These are phyloP conservation scores for Nasonovia ribisnigri DNA, from an alignment of 2,888 invertebrate genomes.

Conservation along the genomic window DNA sequence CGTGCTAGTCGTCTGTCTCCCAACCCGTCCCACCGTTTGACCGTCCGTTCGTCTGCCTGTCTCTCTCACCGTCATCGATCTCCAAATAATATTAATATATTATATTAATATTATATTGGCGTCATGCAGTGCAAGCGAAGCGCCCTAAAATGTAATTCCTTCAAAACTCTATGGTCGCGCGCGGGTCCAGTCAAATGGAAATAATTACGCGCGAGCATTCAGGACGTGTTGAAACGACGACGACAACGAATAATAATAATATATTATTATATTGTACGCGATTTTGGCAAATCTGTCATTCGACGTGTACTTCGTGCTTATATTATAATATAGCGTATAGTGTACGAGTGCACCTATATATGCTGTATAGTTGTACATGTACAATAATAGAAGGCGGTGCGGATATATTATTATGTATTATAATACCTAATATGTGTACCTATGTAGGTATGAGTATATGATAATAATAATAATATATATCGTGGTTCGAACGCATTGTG, in stretches of 20 bases:
- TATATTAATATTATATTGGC: neutral
- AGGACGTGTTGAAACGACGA: slow-evolving; percentile 14
- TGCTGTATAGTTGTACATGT: neutral
- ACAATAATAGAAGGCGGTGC: neutral
- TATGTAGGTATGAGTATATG: neutral
- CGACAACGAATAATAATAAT: neutral
- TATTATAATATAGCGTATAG: neutral
- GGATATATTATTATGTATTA: neutral
- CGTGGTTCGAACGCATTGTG: neutral
- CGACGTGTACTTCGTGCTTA: neutral
- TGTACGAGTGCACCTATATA: neutral
- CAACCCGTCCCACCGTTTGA: neutral
- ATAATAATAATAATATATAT: neutral
- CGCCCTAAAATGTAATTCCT: neutral
- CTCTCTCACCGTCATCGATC: neutral
- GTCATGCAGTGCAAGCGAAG: neutral
- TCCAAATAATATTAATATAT: neutral
- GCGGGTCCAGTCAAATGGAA: neutral
- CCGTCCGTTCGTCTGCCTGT: neutral
- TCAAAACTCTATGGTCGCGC: neutral
- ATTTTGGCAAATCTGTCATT: neutral
- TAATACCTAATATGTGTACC: neutral
- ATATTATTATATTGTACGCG: neutral
- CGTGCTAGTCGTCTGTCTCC: neutral
- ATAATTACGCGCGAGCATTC: neutral